Evolutionary conservation across 1,140 invertebrate genomes (phyloP).

Genomic region (Drosophila pandora): DNA sequence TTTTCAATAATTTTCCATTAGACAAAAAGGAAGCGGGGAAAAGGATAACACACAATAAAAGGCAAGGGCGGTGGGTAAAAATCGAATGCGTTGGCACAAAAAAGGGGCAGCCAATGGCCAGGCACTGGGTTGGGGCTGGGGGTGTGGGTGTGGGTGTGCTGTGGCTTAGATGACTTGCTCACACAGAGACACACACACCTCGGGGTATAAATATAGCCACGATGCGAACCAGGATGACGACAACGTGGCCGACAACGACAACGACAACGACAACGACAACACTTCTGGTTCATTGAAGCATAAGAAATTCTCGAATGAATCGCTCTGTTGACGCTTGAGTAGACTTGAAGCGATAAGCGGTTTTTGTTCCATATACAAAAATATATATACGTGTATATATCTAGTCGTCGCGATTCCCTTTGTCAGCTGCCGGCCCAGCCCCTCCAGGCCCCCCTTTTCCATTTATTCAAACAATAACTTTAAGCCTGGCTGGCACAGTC

Average conservation of each 20-base stretch:
- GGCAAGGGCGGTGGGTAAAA: slow-evolving; percentile 9
- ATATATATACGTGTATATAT: slow-evolving; percentile 51
- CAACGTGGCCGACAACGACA: slow-evolving; percentile 25
- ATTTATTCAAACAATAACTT: slow-evolving; percentile 41
- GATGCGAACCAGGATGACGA: slow-evolving; percentile 42
- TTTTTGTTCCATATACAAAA: slow-evolving; percentile 77
- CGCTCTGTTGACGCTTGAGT: slow-evolving; percentile 80
- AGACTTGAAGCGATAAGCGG: slow-evolving; percentile 82
- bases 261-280: slow-evolving; percentile 71
- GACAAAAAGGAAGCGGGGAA: slow-evolving; percentile 47
- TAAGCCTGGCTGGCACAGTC: slow-evolving; percentile 4
- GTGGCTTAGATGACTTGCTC: slow-evolving; percentile 37
- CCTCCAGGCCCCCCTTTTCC: background rate
- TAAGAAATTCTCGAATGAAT: slow-evolving; percentile 83
- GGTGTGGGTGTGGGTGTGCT: background rate
- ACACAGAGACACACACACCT: slow-evolving; percentile 25
- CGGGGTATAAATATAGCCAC: slow-evolving; percentile 44
- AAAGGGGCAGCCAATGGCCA: slow-evolving; percentile 49
- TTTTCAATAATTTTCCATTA: slow-evolving; percentile 79
- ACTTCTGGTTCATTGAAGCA: slow-evolving; percentile 81
- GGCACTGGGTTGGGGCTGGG: slow-evolving; percentile 6
- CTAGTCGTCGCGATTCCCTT: slow-evolving; percentile 50
- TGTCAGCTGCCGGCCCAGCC: background rate
- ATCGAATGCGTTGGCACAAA: slow-evolving; percentile 58
- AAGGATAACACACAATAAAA: slow-evolving; percentile 22